Evolutionary conservation across 2,888 invertebrate genomes (phyloP).

Genomic region (Drosophila robusta): DNA sequence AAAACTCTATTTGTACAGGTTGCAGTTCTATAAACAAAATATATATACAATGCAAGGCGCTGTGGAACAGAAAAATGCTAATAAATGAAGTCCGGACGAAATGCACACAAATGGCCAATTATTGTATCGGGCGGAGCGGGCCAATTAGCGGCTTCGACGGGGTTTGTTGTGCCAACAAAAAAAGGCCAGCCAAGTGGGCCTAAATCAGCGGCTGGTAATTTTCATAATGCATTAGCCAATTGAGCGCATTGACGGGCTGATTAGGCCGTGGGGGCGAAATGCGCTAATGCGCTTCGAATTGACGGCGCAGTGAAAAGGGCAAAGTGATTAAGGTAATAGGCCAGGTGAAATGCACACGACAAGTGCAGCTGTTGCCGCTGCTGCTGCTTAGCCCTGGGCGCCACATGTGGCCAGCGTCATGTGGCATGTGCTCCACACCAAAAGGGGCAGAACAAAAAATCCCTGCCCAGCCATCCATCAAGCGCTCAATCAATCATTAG

Average conservation of each 20-base stretch:
- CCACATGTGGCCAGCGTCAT: constrained; percentile 31
- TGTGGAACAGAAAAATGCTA: constrained; percentile 7
- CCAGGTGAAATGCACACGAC: constrained; percentile 75
- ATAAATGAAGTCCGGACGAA: constrained; percentile 11
- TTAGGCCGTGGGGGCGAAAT: constrained; percentile 11
- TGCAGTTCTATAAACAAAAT: constrained; percentile 36
- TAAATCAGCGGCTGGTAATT: constrained; percentile 35
- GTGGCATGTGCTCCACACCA: constrained; percentile 22
- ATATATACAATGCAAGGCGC: not conserved
- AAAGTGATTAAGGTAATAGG: constrained; percentile 77
- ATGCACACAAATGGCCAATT: constrained; percentile 4
- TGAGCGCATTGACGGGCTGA: constrained; percentile 29
- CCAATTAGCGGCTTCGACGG: constrained; percentile 8
- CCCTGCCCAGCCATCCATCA: constrained; percentile 66
- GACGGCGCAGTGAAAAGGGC: constrained; percentile 66
- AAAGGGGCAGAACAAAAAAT: constrained; percentile 2
- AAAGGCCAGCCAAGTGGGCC: not conserved
- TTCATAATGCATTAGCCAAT: constrained; percentile 55
- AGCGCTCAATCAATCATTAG: constrained; percentile 75
- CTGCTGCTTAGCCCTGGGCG: constrained; percentile 13
- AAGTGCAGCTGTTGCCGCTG: constrained; percentile 79
- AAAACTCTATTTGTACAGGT: constrained; percentile 8
- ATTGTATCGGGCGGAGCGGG: not conserved
- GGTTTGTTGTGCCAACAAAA: constrained; percentile 3
- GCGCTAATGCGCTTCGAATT: constrained; percentile 49